Conservation (phyloP, 1,140 invertebrate genomes). For the Drosophila bifasciata region DNA sequence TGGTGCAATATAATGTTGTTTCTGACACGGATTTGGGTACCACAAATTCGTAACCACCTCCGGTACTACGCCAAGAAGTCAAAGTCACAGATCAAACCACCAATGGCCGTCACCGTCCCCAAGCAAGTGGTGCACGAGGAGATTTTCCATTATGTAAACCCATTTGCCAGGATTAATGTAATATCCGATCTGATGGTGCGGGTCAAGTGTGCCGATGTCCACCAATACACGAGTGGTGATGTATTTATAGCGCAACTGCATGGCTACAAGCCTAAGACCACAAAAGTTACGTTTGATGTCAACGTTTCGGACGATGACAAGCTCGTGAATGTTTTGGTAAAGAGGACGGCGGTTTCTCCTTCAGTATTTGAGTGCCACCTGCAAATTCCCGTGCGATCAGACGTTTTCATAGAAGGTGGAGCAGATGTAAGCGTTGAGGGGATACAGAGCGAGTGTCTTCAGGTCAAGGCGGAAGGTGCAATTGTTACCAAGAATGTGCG, state of each 20-base stretch:
- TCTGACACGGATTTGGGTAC: constrained; percentile 43
- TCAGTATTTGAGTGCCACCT: constrained; percentile 57
- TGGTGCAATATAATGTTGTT: constrained; percentile 52
- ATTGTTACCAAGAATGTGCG: constrained; percentile 69
- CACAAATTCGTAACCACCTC: constrained; percentile 23
- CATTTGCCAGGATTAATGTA: constrained; percentile 68
- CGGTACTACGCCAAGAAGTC: constrained; percentile 60
- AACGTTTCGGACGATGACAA: constrained; percentile 57
- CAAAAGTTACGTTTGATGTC: constrained; percentile 52
- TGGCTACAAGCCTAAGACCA: constrained; percentile 56
- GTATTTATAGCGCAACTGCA: constrained; percentile 63
- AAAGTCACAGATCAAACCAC: background rate
- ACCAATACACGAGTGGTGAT: constrained; percentile 67
- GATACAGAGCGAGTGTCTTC: constrained; percentile 60
- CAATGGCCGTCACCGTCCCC: constrained; percentile 16
- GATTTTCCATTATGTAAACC: constrained; percentile 70
- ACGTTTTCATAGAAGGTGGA: constrained; percentile 45
- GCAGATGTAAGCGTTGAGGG: constrained; percentile 52
- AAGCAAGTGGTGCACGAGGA: constrained; percentile 69
- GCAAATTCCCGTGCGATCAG: constrained; percentile 63
- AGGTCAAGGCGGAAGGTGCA: constrained; percentile 45
- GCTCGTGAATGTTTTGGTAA: constrained; percentile 58
- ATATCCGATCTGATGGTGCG: constrained; percentile 58
- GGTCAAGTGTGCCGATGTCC: constrained; percentile 62
- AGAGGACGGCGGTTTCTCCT: constrained; percentile 30